Evolutionary conservation across 2,113 vertebrate species (phyloP).

Genomic region (Cygnus buccinator): DNA sequence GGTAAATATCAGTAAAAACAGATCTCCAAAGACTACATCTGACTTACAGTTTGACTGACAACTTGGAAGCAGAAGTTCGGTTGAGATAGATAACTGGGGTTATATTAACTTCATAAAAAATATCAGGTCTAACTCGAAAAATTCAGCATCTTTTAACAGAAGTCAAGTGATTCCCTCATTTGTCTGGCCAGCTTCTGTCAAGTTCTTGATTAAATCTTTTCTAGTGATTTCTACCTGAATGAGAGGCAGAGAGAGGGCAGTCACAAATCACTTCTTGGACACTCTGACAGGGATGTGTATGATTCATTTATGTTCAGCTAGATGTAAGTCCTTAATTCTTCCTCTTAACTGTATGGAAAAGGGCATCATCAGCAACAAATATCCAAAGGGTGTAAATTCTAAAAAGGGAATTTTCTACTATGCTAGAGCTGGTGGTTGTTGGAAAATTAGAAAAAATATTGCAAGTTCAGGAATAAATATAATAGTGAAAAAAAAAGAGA

Average conservation of each 20-base stretch:
- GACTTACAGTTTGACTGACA: background rate
- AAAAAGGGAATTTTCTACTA: background rate
- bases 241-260: background rate
- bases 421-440: background rate
- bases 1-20: background rate
- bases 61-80: background rate
- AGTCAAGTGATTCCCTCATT: background rate
- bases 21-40: background rate
- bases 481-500: background rate
- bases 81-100: background rate
- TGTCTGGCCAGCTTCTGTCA: constrained; percentile 22
- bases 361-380: background rate
- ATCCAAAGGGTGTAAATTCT: background rate
- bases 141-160: background rate
- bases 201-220: constrained; percentile 54
- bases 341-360: background rate
- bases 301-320: constrained; percentile 17
- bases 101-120: constrained; percentile 17
- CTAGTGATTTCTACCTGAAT: constrained; percentile 24
- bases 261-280: background rate
- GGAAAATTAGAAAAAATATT: background rate
- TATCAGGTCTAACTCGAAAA: background rate
- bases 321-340: background rate
- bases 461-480: background rate
- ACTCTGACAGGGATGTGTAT: background rate